Base-by-base conservation (phyloP, 2,113 vertebrate species). In the Trematocara zebra region DNA sequence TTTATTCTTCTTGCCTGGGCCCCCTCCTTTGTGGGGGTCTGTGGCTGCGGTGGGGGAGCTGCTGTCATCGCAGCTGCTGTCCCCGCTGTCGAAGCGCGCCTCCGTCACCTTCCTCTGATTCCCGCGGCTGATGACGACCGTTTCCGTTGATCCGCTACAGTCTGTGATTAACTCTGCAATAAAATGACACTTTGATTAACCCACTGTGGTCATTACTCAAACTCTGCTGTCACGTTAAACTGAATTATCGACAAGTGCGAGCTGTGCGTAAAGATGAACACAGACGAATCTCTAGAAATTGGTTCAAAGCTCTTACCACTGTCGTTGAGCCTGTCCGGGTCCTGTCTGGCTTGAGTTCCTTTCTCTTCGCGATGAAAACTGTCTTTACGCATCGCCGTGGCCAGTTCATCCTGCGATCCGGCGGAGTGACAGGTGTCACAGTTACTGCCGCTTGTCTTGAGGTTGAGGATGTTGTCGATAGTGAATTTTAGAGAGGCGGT, bases 401-500 rank as follows among this genome's bases (percentile, higher is more conserved):
- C 81, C 88, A 86, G 54, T 26, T 78, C 94, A 93, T 94, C 87
- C 76, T 88, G 92, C 81, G 54, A 11, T 54, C 90, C 83, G 20
- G 35, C 8, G 51, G 94, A 84, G 28, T 89, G 94, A 91, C 93
- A 93, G 33, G 91, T 92, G 92, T 93, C 95, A 85, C 85, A 49
- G 51, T 86, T 91, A 54, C 93, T 95, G 81, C 92, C 93, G 87
- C 87, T 95, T 11, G 94, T 93, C 80, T 96, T 96, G 11, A 96
- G 92, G 87, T 96, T 97, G 44, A 97, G 95, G 14, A 97, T 97
- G 83, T 95, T 96, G 87, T 97, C 96, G 90, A 97, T 97, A 2
- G 96, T 97, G 83, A 97, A 97, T 87, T 95, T 97, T 26, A 97
- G 91, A 85, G 96, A 95, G 85, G 95, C 95, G 31, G 94, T 87